Evolutionary conservation across 2,888 invertebrate genomes (phyloP), one percentile per base, ranked within the genome.

Genomic region (Stenichneumon culpator): DNA sequence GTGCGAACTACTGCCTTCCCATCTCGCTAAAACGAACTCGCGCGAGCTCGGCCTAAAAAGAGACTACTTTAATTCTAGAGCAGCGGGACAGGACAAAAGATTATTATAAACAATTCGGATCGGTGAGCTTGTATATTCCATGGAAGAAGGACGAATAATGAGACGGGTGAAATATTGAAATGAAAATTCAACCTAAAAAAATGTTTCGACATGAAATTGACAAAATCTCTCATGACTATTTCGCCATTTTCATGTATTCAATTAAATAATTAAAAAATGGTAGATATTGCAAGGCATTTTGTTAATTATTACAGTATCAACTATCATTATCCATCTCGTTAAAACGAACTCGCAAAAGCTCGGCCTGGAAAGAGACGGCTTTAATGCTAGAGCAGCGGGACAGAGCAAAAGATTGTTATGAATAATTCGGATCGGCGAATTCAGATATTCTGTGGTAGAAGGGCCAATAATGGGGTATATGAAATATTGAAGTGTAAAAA

Each of bases 11-110:
- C 47, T 11, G 44, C 52, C 11, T 52, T 63, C 63, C 28, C 72
- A 36, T 54, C 36, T 72, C 54, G 22, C 52, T 72, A 19, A 57
- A 72, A 72, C 54, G 57, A 57, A 52, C 72, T 19, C 52, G 39
- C 32, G 39, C 1, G 5, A n/a, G 67, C 19, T 67, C 39, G 36
- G 22, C 9, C 22, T 19, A 19, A 67, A 22, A 67, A 67, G 67
- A 67, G 67, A 67, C 32, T 63, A 32, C 16, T 63, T 63, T 63
- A 32, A 63, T 63, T 32, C 63, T 16, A 28, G 16, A n/a, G 63
- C 63, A 4, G 32, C 7, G n/a, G 63, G 28, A 63, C 63, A 1
- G 28, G 28, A 63, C 32, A 63, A 63, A 63, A 60, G 16, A 63
- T 63, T 28, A 28, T 63, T 32, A 63, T n/a, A 32, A 63, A 63